Conservation (phyloP, 2,888 invertebrate genomes). For the Ashinkailepas kermadecensis region DNA sequence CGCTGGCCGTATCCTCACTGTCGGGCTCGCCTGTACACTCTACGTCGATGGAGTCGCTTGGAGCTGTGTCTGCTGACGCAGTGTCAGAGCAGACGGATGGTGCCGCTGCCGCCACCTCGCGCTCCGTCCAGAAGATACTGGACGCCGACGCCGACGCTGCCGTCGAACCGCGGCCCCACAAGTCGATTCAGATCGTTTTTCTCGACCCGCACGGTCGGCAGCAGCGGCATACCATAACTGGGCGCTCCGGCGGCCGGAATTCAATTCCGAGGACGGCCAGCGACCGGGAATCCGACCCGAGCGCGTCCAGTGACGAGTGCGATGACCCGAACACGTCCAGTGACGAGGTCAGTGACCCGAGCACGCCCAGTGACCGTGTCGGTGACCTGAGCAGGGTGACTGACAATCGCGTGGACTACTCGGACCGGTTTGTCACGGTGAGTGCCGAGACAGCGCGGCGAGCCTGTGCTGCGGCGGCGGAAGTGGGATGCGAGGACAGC, state of each 20-base stretch:
- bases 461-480: not conserved
- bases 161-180: not conserved
- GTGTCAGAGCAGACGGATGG: not conserved
- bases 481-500: not conserved
- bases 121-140: not conserved
- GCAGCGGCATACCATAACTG: not conserved
- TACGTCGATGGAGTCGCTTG: slow-evolving; percentile 18
- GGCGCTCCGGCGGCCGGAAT: not conserved
- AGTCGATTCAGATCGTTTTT: not conserved
- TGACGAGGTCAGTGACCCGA: not conserved
- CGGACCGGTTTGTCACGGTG: not conserved
- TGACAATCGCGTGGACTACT: not conserved
- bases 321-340: no score
- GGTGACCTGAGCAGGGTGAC: not conserved
- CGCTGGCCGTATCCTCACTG: not conserved
- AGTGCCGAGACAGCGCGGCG: not conserved
- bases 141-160: not conserved
- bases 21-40: slow-evolving; percentile 15
- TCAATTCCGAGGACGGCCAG: no score
- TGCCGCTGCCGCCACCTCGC: not conserved
- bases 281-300: no score
- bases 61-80: not conserved
- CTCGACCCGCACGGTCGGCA: not conserved
- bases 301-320: no score
- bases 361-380: not conserved